Percentiles rank a stretch among this genome's conserved stretches.
Evolutionary conservation across 1,140 invertebrate genomes (phyloP).

Genomic region (Drosophila lowei): DNA sequence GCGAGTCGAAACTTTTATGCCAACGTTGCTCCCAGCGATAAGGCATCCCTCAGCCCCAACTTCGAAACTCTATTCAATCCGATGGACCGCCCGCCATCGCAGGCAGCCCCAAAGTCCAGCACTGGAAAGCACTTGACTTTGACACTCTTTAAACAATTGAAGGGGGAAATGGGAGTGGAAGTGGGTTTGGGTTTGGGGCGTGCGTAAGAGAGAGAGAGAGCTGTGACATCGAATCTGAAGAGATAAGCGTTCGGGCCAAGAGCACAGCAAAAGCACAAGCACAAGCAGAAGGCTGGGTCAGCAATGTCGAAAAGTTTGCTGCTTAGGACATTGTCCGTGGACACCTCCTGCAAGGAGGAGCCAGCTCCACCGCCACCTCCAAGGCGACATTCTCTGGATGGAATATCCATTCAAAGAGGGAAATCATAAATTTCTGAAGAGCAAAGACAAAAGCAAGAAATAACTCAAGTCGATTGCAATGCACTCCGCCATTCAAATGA

Average conservation of each 20-base stretch:
- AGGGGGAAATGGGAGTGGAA: slow-evolving; percentile 24
- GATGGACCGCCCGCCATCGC: neutral
- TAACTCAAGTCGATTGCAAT: slow-evolving; percentile 12
- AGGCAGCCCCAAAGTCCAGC: slow-evolving; percentile 53
- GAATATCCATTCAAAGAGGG: too few species aligned
- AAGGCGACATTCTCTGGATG: too few species aligned
- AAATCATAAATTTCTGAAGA: slow-evolving; percentile 21
- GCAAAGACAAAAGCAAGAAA: slow-evolving; percentile 27
- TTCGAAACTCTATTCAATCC: slow-evolving; percentile 9
- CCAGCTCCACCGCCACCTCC: neutral
- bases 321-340: slow-evolving; percentile 24
- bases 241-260: slow-evolving; percentile 58
- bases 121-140: slow-evolving; percentile 75
- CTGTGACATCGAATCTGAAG: slow-evolving; percentile 64
- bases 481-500: slow-evolving; percentile 13
- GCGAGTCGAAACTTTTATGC: slow-evolving; percentile 67
- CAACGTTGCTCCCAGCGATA: slow-evolving; percentile 74
- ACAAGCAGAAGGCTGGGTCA: slow-evolving; percentile 22
- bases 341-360: too few species aligned
- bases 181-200: slow-evolving; percentile 5
- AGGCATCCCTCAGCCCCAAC: slow-evolving; percentile 23
- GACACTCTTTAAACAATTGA: slow-evolving; percentile 81
- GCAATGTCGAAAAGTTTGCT: slow-evolving; percentile 65
- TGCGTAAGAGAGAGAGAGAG: slow-evolving; percentile 33
- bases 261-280: neutral